Evolutionary conservation across 2,113 vertebrate species (phyloP).

Genomic region (Eolophus roseicapilla): DNA sequence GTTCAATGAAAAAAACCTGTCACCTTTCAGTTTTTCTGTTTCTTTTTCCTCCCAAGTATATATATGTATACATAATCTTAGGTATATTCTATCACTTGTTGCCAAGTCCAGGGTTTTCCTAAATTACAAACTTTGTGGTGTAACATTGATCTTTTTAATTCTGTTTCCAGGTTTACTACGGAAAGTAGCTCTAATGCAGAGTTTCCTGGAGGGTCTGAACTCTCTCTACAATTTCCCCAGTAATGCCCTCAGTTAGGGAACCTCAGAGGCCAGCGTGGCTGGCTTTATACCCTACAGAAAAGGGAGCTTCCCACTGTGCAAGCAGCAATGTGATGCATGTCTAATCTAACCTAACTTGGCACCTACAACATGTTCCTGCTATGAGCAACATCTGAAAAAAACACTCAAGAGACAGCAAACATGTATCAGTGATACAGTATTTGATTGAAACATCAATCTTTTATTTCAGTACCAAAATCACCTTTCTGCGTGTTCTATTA

Average conservation of each 20-base stretch:
- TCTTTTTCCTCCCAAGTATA: background rate
- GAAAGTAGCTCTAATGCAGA: background rate
- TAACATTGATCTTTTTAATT: background rate
- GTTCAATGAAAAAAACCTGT: background rate
- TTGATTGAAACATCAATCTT: background rate
- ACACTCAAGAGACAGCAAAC: background rate
- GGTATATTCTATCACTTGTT: background rate
- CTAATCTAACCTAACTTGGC: background rate
- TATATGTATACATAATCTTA: background rate
- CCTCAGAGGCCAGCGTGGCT: background rate
- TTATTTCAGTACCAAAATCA: background rate
- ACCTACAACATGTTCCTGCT: background rate
- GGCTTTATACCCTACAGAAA: background rate
- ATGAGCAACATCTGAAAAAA: background rate
- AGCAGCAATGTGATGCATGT: rapidly evolving
- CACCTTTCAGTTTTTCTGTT: background rate
- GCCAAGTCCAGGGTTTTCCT: background rate
- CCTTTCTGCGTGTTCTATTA: background rate
- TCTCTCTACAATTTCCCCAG: background rate
- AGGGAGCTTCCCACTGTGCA: background rate
- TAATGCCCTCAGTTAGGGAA: background rate
- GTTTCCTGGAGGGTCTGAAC: background rate
- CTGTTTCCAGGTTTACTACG: background rate
- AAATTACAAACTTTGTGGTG: background rate
- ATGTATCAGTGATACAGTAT: background rate